phyloP scores from a whole-genome alignment of 2,888 invertebrate species.

The Lasioglossum morio region DNA sequence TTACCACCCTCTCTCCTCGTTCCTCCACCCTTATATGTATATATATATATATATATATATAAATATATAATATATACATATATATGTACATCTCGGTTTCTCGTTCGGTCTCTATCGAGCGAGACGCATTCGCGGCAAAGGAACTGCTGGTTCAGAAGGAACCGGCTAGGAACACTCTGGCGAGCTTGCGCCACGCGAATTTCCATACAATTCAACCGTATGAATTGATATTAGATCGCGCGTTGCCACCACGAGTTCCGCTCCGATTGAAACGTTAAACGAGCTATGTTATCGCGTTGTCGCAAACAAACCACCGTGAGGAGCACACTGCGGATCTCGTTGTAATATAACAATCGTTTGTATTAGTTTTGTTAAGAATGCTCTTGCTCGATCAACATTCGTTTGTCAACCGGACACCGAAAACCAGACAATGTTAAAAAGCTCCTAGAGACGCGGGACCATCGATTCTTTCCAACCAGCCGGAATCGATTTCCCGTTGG shows the following conservation, averaged over 20 bases:
- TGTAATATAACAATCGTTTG: background rate
- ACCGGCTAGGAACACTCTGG: background rate
- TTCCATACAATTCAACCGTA: conserved; percentile 26
- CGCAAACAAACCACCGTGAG: background rate
- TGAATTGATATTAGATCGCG: conserved; percentile 23
- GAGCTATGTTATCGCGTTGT: background rate
- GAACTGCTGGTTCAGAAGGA: conserved; percentile 14
- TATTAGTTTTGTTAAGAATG: background rate
- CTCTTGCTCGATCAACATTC: background rate
- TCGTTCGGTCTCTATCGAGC: background rate
- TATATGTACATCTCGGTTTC: background rate
- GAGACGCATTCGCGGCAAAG: background rate
- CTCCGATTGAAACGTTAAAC: conserved; percentile 4
- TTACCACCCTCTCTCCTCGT: conserved; percentile 7
- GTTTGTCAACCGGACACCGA: background rate
- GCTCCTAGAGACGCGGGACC: background rate
- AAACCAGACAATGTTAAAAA: background rate
- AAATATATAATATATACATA: too few species aligned
- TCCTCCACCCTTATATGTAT: background rate
- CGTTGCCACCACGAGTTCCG: background rate
- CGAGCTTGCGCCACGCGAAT: conserved; percentile 15
- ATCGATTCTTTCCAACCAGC: background rate
- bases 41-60: background rate
- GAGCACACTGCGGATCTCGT: background rate
- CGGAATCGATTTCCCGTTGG: background rate